Conservation (phyloP, 2,888 invertebrate species). For the Bibio marci region DNA sequence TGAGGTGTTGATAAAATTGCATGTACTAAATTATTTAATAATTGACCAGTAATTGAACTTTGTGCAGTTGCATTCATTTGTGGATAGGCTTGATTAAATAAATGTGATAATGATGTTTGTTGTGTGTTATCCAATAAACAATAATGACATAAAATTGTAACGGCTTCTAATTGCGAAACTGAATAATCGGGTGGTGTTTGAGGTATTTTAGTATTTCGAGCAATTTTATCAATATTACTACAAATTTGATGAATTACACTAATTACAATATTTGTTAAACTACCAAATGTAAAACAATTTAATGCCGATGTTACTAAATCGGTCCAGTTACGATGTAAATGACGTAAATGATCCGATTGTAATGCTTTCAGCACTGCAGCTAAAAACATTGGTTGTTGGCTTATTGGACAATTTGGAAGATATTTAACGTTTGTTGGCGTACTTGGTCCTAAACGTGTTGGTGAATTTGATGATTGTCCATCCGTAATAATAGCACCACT, state of each 20-base stretch:
- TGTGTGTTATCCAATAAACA: conserved; percentile 51
- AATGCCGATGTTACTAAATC: conserved; percentile 61
- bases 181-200: conserved; percentile 55
- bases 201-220: conserved; percentile 24
- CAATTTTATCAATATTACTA: conserved; percentile 35
- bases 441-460: conserved; percentile 23
- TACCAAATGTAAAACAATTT: conserved; percentile 56
- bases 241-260: conserved; percentile 59
- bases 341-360: conserved; percentile 44
- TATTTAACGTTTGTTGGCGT: conserved; percentile 35
- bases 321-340: conserved; percentile 69
- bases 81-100: conserved; percentile 37
- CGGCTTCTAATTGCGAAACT: conserved; percentile 56
- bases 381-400: conserved; percentile 70
- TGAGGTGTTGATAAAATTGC: conserved; percentile 54
- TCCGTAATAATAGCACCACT: neutral
- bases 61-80: conserved; percentile 34
- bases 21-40: conserved; percentile 64
- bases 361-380: conserved; percentile 61
- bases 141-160: conserved; percentile 64
- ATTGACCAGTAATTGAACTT: conserved; percentile 46
- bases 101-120: conserved; percentile 35
- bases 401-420: conserved; percentile 44
- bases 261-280: conserved; percentile 57
- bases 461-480: conserved; percentile 12